Evolutionary conservation across 2,113 vertebrate genomes (phyloP).

Genomic region (Rhinoptilus africanus): DNA sequence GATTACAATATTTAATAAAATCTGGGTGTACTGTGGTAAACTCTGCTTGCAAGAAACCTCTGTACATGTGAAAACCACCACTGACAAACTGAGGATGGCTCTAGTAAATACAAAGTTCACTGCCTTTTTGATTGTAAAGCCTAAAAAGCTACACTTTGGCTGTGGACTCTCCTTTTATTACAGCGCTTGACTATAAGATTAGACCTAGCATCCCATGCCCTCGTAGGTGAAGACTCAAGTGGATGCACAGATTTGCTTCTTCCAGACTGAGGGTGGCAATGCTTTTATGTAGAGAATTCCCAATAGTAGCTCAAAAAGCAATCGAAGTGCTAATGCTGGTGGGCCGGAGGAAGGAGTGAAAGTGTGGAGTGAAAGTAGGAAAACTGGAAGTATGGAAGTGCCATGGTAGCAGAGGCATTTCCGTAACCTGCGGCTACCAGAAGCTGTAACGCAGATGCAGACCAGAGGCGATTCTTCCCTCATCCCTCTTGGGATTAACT

Average conservation of each 20-base stretch:
- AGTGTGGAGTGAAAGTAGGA: not conserved
- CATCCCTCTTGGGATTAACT: not conserved
- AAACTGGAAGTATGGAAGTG: not conserved
- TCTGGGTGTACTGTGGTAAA: not conserved
- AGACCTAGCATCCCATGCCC: not conserved
- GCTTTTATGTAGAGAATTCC: not conserved
- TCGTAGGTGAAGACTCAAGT: not conserved
- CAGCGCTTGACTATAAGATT: rapidly evolving
- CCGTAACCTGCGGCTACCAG: not conserved
- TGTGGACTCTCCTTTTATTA: not conserved
- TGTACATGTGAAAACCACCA: not conserved
- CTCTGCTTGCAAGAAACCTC: not conserved
- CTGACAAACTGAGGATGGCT: not conserved
- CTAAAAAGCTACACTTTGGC: not conserved
- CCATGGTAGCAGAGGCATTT: not conserved
- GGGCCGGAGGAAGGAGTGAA: not conserved
- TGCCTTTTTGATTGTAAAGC: not conserved
- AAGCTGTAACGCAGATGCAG: not conserved
- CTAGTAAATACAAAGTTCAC: not conserved
- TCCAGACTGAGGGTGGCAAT: not conserved
- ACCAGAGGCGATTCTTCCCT: not conserved
- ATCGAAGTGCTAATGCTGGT: not conserved
- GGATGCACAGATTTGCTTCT: not conserved
- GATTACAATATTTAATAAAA: not conserved
- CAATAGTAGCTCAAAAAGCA: not conserved